Evolutionary conservation across 2,888 invertebrate genomes (phyloP), one percentile per base, ranked within the genome.

Genomic region (Athalia circularis): DNA sequence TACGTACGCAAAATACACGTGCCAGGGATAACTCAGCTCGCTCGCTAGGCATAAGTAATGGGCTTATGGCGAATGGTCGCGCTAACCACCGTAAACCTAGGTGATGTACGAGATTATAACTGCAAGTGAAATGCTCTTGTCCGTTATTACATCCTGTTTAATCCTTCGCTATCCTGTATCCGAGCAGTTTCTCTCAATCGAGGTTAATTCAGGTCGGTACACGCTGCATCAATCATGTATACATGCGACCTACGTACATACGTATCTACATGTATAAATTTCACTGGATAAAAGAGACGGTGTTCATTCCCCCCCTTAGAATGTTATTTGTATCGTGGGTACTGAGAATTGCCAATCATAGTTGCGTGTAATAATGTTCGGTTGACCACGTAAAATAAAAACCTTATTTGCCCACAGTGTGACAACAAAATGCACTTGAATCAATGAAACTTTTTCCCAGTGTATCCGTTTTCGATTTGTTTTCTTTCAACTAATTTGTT

Each of bases 31-130:
- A 72, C 57, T 72, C 64, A 29, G 7, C 59, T n/a, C 45, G 59
- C 47, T 47, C n/a, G 59, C 57, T 72, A 72, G 59, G 57, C 47
- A 59, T 72, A 59, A 72, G 45, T 72, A 72, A 72, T 59, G 72
- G 72, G 45, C 45, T 68, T 54, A 52, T 4, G 52, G 52, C 68
- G 68, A 68, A 68, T 68, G 52, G 68, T 68, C 54, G 15, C 59
- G 59, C 68, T 29, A 29, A 29, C 72, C 52, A 59, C 72, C 72
- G 72, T 72, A 72, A 72, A 45, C 72, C 72, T 72, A 45, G 72
- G 47, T 72, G 72, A 72, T 72, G 11, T 72, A 72, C 72, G 72
- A 72, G 72, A 72, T 59, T 72, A 72, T 72, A 72, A 72, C 59
- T 72, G 72, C 72, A 9, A 57, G 72, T 72, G 72, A 72, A 72